These are phyloP conservation scores for Holocentrus rufus DNA, from an alignment of 2,797 vertebrate genomes.

Conservation along the genomic window DNA sequence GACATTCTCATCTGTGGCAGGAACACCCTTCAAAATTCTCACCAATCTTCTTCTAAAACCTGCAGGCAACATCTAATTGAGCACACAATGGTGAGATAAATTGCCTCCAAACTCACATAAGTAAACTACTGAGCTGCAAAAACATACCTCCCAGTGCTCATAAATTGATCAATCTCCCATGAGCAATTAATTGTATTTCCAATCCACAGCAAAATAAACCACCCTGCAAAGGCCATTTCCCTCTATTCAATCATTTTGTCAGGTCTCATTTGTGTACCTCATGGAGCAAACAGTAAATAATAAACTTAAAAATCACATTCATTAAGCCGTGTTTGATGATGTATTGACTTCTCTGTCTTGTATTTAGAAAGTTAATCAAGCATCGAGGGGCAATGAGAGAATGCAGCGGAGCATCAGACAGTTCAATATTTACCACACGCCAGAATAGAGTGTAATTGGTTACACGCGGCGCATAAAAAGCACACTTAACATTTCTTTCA, in stretches of 20 bases:
- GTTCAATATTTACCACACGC: conserved; percentile 38
- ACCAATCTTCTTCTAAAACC: background rate
- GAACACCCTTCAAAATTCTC: background rate
- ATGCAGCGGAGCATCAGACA: conserved; percentile 12
- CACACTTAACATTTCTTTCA: conserved; percentile 28
- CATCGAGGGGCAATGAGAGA: conserved; percentile 9
- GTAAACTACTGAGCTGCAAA: background rate
- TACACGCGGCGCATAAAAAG: conserved; percentile 39
- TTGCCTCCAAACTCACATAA: background rate
- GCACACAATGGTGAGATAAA: too few relatives aligned
- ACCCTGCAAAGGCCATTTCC: background rate
- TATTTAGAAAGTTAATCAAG: conserved; percentile 38
- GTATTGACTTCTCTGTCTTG: conserved; percentile 18
- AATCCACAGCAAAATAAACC: conserved; percentile 14
- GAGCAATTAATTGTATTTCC: conserved; percentile 26
- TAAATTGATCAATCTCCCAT: conserved; percentile 20
- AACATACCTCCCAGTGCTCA: background rate
- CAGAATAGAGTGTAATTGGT: conserved; percentile 36
- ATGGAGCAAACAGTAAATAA: conserved; percentile 29
- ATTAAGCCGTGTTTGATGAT: conserved; percentile 31
- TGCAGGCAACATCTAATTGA: too few relatives aligned
- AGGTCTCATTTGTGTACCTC: conserved; percentile 20
- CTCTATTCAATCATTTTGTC: conserved; percentile 7
- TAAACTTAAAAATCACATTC: conserved; percentile 27
- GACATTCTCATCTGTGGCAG: background rate